These are phyloP conservation scores for Typhlichthys subterraneus DNA, from an alignment of 2,797 vertebrate genomes.

Conservation along the genomic window DNA sequence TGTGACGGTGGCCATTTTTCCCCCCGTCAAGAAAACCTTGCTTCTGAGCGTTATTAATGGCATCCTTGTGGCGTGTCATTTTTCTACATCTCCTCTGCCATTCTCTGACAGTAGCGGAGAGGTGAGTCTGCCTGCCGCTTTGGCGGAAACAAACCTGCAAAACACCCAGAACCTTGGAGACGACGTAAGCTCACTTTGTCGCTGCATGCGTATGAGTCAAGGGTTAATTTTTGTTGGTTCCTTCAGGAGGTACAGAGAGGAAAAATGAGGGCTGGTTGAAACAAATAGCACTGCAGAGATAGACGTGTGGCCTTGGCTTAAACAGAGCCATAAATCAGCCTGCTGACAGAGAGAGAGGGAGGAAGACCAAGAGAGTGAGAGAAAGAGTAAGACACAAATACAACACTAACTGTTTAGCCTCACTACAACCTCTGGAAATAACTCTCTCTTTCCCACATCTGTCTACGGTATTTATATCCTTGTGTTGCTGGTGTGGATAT, in stretches of 20 bases:
- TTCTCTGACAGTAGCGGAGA: constrained; percentile 53
- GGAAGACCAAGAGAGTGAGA: constrained; percentile 17
- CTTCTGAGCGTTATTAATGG: constrained; percentile 82
- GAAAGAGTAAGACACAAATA: background rate
- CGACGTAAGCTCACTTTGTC: constrained; percentile 50
- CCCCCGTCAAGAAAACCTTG: constrained; percentile 77
- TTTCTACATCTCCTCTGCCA: constrained; percentile 69
- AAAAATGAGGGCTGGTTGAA: constrained; percentile 78
- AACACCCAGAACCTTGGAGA: constrained; percentile 32
- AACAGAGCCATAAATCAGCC: constrained; percentile 88
- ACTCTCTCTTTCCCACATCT: too few species aligned
- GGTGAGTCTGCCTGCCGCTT: constrained; percentile 44
- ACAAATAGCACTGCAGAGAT: constrained; percentile 84
- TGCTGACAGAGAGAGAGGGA: constrained; percentile 70
- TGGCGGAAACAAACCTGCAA: constrained; percentile 46
- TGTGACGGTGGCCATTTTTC: constrained; percentile 76
- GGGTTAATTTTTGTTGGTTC: constrained; percentile 75
- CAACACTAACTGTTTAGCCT: background rate
- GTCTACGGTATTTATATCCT: background rate
- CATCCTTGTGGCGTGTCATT: constrained; percentile 77
- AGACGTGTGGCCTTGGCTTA: constrained; percentile 87
- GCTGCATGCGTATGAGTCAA: constrained; percentile 41
- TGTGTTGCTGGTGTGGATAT: background rate
- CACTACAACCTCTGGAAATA: too few species aligned
- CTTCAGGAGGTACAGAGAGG: constrained; percentile 61